Evolutionary conservation across 2,888 invertebrate species (phyloP), one percentile per base, ranked within the genome.

Genomic region (Caenorhabditis sulstoni): DNA sequence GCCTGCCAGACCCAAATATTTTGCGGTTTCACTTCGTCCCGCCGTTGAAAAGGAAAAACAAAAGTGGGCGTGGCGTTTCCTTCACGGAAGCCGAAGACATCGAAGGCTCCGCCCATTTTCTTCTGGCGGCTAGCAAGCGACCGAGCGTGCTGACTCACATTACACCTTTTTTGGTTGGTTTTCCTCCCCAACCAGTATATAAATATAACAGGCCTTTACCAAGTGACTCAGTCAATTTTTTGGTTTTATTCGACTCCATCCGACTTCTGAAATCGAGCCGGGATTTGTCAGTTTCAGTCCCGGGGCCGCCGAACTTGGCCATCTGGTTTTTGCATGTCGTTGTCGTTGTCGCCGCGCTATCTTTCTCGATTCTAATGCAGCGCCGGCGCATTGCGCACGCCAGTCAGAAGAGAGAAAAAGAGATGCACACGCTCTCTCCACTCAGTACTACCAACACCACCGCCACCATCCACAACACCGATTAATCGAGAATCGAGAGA

Each of bases 371-470:
- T 68, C 59, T 47, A 58, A 73, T 73, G 73, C 73, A 22, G 64
- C 64, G 58, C 64, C 55, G 73, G 22, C 73, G 73, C 73, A 73
- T 73, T 73, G 73, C 73, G 73, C 73, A 58, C 39, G 44, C 14
- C 44, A 12, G 44, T 12, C 44, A 44, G 44, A 44, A 44, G 44
- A 44, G 44, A 44, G 44, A 9, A n/a, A 44, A n/a, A 44, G 44
- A 44, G 44, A 44, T 12, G 44, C 44, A 44, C 16, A n/a, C 16
- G 44, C 44, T n/a, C 16, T 3, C 44, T n/a, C 12, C 44, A n/a
- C 16, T n/a, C 44, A 44, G 3, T 44, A 29, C 29, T 29, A 29
- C 29, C 29, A 29, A n/a, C n/a, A n/a, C 29, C 29, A 29, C 29
- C 29, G 7, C 29, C 29, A 29, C 29, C 29, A 29, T 29, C 29